Evolutionary conservation across 2,888 invertebrate genomes (phyloP), one percentile per base, ranked within the genome.

Genomic region (Leptopterna dolabrata): DNA sequence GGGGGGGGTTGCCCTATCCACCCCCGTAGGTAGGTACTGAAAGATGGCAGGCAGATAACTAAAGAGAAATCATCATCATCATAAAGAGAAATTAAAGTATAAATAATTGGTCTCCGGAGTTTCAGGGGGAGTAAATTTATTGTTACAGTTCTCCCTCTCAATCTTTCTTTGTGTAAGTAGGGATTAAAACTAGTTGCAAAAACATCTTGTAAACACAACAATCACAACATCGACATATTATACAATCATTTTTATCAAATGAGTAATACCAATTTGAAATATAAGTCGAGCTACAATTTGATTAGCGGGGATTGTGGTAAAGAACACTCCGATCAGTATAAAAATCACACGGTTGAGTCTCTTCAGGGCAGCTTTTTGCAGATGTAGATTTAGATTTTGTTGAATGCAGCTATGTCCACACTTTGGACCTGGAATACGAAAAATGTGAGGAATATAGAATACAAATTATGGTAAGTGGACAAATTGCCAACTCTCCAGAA

Each of bases 341-440:
- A 83, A 70, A 83, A 83, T 63, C 70, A 27, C 63, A 24, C 83
- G 13, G 63, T 41, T n/a, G 55, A 83, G 83, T 83, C 83, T 63
- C 29, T 27, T 36, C 0, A 73, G 73, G 73, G 11, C n/a, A 29
- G 30, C 29, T 45, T 13, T 14, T 63, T 63, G 6, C 9, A 13
- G 41, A 0, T n/a, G 9, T 6, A 9, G 36, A 45, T 84, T 93
- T 94, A 97, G 90, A 97, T 95, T 93, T 98, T 98, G 92, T 98
- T 98, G 92, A 99, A 99, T 89, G 98, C 98, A 89, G 97, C 98
- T 91, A 98, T 96, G 92, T 91, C 91, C 3, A 91, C 90, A 89
- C 90, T 90, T 90, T 91, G 91, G 41, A 91, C 90, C 90, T 90
- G 88, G 36, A 87, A 90, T 90, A 70, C 85, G 76, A 89, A 19